Percentiles rank a stretch among this genome's conserved stretches.
Evolutionary conservation across 2,113 vertebrate species (phyloP).

Genomic region (Hydrolagus affinis): DNA sequence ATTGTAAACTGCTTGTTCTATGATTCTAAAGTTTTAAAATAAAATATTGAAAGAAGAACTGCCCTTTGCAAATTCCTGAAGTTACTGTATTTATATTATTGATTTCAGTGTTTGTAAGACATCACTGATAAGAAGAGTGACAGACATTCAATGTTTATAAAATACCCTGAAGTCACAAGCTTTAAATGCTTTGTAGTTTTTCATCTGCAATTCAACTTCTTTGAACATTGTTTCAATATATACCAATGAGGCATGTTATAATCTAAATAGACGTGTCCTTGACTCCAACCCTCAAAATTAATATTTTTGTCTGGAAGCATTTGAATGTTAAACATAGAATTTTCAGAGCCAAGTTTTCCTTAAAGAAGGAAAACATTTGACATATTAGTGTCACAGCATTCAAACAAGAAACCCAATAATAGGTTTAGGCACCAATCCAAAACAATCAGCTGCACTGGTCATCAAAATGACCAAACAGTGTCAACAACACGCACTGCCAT

Average conservation of each 20-base stretch:
- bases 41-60: not conserved
- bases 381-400: too few species aligned
- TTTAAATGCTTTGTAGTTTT: too few species aligned
- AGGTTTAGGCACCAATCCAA: too few species aligned
- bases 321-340: too few species aligned
- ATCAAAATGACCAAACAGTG: not conserved
- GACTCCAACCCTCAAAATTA: too few species aligned
- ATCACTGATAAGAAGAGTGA: not conserved
- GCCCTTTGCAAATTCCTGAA: constrained; percentile 1
- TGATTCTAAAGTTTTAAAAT: constrained; percentile 3
- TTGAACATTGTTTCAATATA: too few species aligned
- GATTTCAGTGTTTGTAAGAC: not conserved
- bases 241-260: not conserved
- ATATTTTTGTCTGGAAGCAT: too few species aligned
- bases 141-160: not conserved
- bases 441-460: too few species aligned
- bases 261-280: not conserved
- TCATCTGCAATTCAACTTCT: too few species aligned
- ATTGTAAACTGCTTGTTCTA: not conserved
- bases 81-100: not conserved
- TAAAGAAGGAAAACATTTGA: too few species aligned
- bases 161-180: not conserved
- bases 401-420: too few species aligned
- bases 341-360: too few species aligned
- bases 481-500: not conserved